Evolutionary conservation across 2,113 vertebrate species (phyloP).

Genomic region (Dromaius novaehollandiae): DNA sequence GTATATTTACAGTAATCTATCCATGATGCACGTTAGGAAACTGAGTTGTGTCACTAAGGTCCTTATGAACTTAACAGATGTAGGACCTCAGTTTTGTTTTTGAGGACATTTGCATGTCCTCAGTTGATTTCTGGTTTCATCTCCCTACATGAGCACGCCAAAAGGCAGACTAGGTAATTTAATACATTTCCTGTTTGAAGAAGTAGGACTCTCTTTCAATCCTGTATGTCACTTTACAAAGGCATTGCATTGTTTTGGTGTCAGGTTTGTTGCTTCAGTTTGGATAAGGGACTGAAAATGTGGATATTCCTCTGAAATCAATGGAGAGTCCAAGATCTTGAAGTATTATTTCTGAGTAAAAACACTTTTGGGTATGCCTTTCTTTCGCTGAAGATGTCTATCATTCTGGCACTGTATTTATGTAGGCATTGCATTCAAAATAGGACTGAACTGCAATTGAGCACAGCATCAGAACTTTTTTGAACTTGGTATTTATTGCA

Average conservation of each 20-base stretch:
- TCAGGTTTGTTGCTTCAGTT: not conserved
- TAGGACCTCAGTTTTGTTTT: not conserved
- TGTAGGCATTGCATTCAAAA: not conserved
- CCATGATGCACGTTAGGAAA: not conserved
- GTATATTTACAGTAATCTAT: not conserved
- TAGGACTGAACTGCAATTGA: not conserved
- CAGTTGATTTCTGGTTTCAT: not conserved
- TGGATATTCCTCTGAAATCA: not conserved
- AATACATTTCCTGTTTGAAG: not conserved
- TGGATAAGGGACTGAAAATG: not conserved
- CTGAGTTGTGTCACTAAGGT: not conserved
- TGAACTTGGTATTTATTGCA: not conserved
- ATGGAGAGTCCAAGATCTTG: fast-evolving
- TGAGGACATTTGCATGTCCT: not conserved
- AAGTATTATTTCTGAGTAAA: not conserved
- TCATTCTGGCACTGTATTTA: not conserved
- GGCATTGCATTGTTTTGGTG: not conserved
- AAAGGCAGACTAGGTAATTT: not conserved
- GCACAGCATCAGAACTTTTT: fast-evolving
- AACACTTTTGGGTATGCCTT: not conserved
- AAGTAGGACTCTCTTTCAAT: not conserved
- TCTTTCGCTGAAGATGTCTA: not conserved
- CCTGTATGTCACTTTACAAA: not conserved
- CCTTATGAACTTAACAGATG: not conserved
- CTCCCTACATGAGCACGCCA: not conserved